These are phyloP conservation scores for Psilopsiagon aymara DNA, from an alignment of 2,113 vertebrate genomes.

Conservation along the genomic window DNA sequence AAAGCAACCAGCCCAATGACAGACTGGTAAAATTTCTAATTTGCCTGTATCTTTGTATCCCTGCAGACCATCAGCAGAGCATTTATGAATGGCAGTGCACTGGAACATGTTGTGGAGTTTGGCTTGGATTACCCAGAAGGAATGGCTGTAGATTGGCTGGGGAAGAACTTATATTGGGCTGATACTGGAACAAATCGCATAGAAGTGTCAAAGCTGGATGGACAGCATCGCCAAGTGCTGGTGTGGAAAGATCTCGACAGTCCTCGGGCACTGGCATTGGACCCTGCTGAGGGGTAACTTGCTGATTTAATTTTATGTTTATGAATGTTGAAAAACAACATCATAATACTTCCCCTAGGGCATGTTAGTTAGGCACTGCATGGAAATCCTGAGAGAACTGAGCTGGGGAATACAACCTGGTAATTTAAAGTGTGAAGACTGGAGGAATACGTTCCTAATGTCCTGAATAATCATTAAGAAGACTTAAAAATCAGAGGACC, in stretches of 20 bases:
- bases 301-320: neutral
- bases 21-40: slow-evolving; percentile 27
- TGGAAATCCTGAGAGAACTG: slow-evolving; percentile 6
- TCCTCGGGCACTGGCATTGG: slow-evolving; percentile 89
- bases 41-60: slow-evolving; percentile 38
- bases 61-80: slow-evolving; percentile 95
- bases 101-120: slow-evolving; percentile 95
- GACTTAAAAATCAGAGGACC: neutral
- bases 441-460: neutral
- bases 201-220: slow-evolving; percentile 94
- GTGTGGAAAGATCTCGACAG: slow-evolving; percentile 98
- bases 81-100: slow-evolving; percentile 94
- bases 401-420: slow-evolving; percentile 22
- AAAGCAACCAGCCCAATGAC: neutral
- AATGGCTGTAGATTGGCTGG: slow-evolving; percentile 98
- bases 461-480: slow-evolving; percentile 53
- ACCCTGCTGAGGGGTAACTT: slow-evolving; percentile 91
- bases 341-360: neutral
- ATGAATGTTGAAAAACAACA: neutral
- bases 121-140: slow-evolving; percentile 96
- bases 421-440: neutral
- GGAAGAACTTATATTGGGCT: slow-evolving; percentile 97
- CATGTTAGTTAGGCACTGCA: neutral
- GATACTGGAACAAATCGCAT: slow-evolving; percentile 96
- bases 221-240: slow-evolving; percentile 92